phyloP scores from a whole-genome alignment of 1,140 invertebrate genomes.

The Philaenus spumarius region DNA sequence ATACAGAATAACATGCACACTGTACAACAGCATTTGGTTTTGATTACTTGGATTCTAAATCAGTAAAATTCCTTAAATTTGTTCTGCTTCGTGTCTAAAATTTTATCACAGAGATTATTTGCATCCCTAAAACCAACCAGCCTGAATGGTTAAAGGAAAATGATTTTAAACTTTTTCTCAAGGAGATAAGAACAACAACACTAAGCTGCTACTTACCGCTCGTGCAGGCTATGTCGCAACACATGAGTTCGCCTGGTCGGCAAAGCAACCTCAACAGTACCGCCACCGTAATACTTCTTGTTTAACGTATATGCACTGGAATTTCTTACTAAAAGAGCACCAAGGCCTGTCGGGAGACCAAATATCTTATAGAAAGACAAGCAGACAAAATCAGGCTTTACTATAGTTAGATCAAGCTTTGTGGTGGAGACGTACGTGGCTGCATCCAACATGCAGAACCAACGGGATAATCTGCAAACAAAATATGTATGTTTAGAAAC shows the following conservation, averaged over 20 bases:
- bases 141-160: too few relatives aligned
- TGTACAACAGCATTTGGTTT: too few relatives aligned
- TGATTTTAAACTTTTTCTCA: too few relatives aligned
- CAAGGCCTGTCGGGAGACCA: slow-evolving; percentile 92
- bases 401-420: slow-evolving; percentile 61
- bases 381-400: slow-evolving; percentile 81
- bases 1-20: too few relatives aligned
- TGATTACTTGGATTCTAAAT: too few relatives aligned
- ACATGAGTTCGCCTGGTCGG: slow-evolving; percentile 61
- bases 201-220: slow-evolving; percentile 67
- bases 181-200: too few relatives aligned
- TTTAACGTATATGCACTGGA: slow-evolving; percentile 52
- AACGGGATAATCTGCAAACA: slow-evolving; percentile 43
- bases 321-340: slow-evolving; percentile 77
- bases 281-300: slow-evolving; percentile 85
- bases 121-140: too few relatives aligned
- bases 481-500: too few relatives aligned
- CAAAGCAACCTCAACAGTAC: slow-evolving; percentile 77
- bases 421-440: slow-evolving; percentile 75
- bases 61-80: too few relatives aligned
- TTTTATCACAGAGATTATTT: too few relatives aligned
- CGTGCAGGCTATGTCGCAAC: slow-evolving; percentile 54
- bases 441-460: slow-evolving; percentile 82
- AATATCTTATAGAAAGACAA: slow-evolving; percentile 98
- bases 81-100: too few relatives aligned